phyloP scores from a whole-genome alignment of 2,113 vertebrate species.

The Cottus gobio region DNA sequence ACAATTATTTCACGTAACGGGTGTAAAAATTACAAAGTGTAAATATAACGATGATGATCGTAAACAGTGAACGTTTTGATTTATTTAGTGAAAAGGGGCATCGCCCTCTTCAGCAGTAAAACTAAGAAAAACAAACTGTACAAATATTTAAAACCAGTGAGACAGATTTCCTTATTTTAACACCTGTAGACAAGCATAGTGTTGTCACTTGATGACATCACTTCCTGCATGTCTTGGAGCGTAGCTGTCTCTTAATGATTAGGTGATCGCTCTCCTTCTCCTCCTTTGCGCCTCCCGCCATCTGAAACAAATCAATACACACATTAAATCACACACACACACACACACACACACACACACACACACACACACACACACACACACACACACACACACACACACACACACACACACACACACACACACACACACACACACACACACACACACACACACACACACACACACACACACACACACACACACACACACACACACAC shows the following conservation, averaged over 20 bases:
- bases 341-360: too few relatives aligned
- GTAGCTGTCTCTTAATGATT: conserved; percentile 89
- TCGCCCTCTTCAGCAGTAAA: neutral
- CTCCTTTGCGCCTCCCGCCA: conserved; percentile 65
- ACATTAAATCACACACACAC: neutral
- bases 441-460: too few relatives aligned
- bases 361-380: too few relatives aligned
- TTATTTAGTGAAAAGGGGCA: neutral
- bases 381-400: neutral
- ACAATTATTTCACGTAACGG: too few relatives aligned
- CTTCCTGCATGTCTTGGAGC: conserved; percentile 82
- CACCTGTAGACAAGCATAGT: too few relatives aligned
- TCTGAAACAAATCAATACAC: conserved; percentile 70
- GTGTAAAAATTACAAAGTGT: neutral
- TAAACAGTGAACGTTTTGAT: neutral
- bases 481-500: too few relatives aligned
- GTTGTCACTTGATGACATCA: conserved; percentile 35
- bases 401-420: too few relatives aligned
- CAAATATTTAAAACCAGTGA: neutral
- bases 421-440: too few relatives aligned
- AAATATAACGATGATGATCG: neutral
- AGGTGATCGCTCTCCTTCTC: conserved; percentile 91
- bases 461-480: too few relatives aligned
- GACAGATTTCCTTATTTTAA: neutral
- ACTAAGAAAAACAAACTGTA: neutral